phyloP scores from a whole-genome alignment of 2,113 vertebrate species.

The Synodontis membranacea region DNA sequence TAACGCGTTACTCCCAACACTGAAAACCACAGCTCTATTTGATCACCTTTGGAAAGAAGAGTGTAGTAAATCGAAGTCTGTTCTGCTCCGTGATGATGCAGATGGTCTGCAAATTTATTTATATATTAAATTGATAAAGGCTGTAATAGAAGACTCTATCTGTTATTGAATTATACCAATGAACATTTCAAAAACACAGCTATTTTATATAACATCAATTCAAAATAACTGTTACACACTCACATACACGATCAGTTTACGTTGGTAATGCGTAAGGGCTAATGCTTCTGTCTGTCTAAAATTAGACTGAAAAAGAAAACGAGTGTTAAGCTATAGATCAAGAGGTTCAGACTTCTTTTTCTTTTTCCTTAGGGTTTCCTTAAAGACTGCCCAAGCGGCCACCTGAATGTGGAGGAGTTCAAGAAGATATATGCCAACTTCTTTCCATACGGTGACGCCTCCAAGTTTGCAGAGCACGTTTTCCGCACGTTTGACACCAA shows the following conservation, averaged over 20 bases:
- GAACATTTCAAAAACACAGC: background rate
- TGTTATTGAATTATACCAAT: background rate
- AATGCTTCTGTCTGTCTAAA: too few relatives aligned
- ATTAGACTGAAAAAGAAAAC: background rate
- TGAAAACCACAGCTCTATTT: background rate
- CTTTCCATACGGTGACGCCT: constrained; percentile 96
- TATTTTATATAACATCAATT: background rate
- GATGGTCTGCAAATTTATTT: background rate
- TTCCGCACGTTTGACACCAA: constrained; percentile 99
- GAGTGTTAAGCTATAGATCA: background rate
- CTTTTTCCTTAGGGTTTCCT: constrained; percentile 82
- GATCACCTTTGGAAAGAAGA: background rate
- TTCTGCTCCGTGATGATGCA: background rate
- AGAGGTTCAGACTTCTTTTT: background rate
- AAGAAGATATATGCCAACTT: constrained; percentile 99
- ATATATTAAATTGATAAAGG: background rate
- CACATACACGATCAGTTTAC: background rate
- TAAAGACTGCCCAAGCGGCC: constrained; percentile 97
- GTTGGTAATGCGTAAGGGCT: too few relatives aligned
- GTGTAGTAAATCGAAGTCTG: background rate
- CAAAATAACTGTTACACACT: background rate
- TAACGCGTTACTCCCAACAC: too few relatives aligned
- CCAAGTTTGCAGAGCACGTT: constrained; percentile 97
- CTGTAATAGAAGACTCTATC: background rate
- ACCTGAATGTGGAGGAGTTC: constrained; percentile 97